A percentile compares a stretch with the other conserved stretches of the same genome.
These are phyloP conservation scores for Laticauda colubrina DNA, from an alignment of 2,113 vertebrate genomes.

Conservation along the genomic window DNA sequence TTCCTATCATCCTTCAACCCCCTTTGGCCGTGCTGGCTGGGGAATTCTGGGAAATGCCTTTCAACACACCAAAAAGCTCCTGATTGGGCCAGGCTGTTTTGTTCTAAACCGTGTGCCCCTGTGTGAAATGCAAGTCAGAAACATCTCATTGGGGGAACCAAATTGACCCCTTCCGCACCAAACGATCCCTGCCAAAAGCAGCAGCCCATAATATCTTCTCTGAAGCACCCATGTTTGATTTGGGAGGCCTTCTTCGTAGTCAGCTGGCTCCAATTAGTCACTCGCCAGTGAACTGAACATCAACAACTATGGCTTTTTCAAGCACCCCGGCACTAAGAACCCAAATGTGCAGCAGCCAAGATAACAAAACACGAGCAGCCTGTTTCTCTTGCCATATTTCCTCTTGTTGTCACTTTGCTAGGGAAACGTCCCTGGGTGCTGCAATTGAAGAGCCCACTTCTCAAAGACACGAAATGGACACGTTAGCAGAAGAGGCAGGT, in stretches of 20 bases:
- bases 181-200: background rate
- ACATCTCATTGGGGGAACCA: background rate
- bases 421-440: background rate
- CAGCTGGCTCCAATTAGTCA: background rate
- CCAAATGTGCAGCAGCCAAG: background rate
- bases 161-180: background rate
- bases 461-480: background rate
- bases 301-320: background rate
- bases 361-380: background rate
- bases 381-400: background rate
- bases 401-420: background rate
- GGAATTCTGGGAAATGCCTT: background rate
- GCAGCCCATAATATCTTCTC: background rate
- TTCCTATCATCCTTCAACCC: background rate
- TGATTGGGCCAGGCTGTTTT: background rate
- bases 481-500: background rate
- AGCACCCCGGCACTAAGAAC: background rate
- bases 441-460: background rate
- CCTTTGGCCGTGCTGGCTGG: background rate
- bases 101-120: background rate
- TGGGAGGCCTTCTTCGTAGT: background rate
- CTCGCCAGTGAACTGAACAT: background rate
- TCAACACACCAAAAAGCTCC: background rate
- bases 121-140: background rate
- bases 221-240: background rate